Base-by-base conservation (phyloP, 1,140 invertebrate genomes). In the Pseudobourletiella spinata region DNA sequence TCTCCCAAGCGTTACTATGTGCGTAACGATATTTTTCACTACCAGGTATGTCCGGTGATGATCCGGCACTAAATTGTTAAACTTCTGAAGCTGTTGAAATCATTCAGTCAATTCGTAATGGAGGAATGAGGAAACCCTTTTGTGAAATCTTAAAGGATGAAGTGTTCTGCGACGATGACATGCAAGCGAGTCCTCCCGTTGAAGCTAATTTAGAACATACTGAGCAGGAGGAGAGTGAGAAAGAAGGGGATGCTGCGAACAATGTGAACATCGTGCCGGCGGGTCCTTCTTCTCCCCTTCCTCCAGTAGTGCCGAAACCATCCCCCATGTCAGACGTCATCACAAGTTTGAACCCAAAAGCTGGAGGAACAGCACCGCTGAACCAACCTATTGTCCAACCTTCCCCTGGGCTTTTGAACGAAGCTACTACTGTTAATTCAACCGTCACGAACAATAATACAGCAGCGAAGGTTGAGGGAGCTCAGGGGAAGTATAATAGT, bases 11-110 rank as follows among this genome's bases (percentile, higher is more conserved):
- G 95, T 77, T 98, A 95, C 78, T 98, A 97, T 74, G 94, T 98
- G 20, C 91, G 94, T 74, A 98, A 98, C 78, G 94, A 98, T 76
- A 97, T 98, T 73, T 98, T 98, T 77, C 87, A 94, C 57, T 98
- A 98, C 75, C 94, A 97, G 81, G 89, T 82, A 70, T 58, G 65
- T 60, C 6, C 26, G 22, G 57, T 43, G 8, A 39, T 39, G 32
- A 39, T n/a, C n/a, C 8, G 32, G n/a, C 32, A 39, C n/a, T 39
- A 39, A 39, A n/a, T n/a, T 39, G 32, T n/a, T n/a, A 39, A 39
- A n/a, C n/a, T 39, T 39, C 32, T 11, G 32, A 39, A 39, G 32
- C 8, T 8, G 32, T 39, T 39, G 32, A 11, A n/a, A 39, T 39
- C n/a, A 39, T 39, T 35, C 1, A n/a, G 20, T 32, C 11, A n/a